These are phyloP conservation scores for Diarsia brunnea DNA, from an alignment of 2,888 invertebrate species.

Conservation along the genomic window DNA sequence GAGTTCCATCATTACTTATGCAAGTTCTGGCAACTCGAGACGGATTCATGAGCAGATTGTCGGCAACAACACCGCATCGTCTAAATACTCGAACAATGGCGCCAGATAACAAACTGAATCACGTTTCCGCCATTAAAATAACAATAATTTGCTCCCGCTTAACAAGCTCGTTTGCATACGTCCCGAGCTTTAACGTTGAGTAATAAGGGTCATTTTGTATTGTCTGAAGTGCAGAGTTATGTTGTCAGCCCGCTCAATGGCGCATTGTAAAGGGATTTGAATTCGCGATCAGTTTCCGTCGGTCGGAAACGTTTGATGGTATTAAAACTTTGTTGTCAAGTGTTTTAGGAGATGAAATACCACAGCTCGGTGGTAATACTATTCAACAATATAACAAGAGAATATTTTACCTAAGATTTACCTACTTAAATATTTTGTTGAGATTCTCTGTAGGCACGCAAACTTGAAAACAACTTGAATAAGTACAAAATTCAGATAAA, in stretches of 20 bases:
- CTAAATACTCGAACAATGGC: conserved; percentile 49
- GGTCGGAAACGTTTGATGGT: conserved; percentile 68
- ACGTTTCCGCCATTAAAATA: conserved; percentile 64
- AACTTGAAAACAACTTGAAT: conserved; percentile 2
- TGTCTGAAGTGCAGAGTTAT: conserved; percentile 28
- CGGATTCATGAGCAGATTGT: conserved; percentile 41
- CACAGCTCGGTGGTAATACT: conserved; percentile 20
- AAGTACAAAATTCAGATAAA: neutral
- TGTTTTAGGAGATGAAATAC: conserved; percentile 51
- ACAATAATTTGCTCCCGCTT: conserved; percentile 66
- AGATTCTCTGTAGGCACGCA: neutral
- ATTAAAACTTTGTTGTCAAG: conserved; percentile 70
- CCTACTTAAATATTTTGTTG: neutral
- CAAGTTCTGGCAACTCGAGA: conserved; percentile 17
- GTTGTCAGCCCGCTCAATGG: conserved; percentile 61
- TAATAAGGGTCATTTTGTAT: conserved; percentile 48
- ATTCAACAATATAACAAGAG: conserved; percentile 2
- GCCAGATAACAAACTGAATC: conserved; percentile 57
- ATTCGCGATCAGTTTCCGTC: conserved; percentile 57
- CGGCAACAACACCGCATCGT: conserved; percentile 32
- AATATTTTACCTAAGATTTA: conserved; percentile 5
- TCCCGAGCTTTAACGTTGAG: conserved; percentile 10
- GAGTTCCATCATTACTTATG: conserved; percentile 4
- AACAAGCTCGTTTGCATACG: conserved; percentile 48
- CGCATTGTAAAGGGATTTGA: conserved; percentile 65